These are phyloP conservation scores for Drosophila mojavensis DNA, from an alignment of 1,140 invertebrate species.

Conservation along the genomic window DNA sequence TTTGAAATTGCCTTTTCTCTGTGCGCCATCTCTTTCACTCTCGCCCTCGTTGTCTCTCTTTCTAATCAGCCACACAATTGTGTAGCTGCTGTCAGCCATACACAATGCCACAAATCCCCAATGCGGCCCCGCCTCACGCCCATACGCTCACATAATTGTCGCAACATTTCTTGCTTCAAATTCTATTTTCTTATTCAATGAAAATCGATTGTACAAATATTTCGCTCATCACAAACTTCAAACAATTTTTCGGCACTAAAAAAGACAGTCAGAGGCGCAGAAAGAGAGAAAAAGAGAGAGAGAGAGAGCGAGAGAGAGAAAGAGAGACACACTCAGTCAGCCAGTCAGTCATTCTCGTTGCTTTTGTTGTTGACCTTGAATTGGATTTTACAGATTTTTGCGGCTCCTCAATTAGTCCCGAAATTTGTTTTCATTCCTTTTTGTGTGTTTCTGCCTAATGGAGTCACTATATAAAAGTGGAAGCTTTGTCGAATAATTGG, in stretches of 20 bases:
- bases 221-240: constrained; percentile 30
- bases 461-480: too few species aligned
- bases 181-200: constrained; percentile 35
- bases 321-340: constrained; percentile 3
- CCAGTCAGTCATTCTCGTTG: not conserved
- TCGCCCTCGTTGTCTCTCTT: not conserved
- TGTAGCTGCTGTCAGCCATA: not conserved
- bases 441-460: not conserved
- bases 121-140: not conserved
- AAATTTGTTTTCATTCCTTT: not conserved
- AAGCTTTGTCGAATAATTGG: too few species aligned
- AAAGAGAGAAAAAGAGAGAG: not conserved
- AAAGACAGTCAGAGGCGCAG: not conserved
- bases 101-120: constrained; percentile 14
- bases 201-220: constrained; percentile 47
- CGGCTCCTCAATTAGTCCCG: constrained; percentile 17
- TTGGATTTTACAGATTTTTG: constrained; percentile 17
- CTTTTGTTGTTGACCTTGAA: constrained; percentile 10
- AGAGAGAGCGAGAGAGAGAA: not conserved
- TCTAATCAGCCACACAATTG: constrained; percentile 15
- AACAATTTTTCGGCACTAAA: constrained; percentile 21
- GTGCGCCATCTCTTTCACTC: not conserved
- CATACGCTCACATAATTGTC: constrained; percentile 22
- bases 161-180: constrained; percentile 22
- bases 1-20: constrained; percentile 45